A percentile compares a stretch with the other conserved stretches of the same genome.
These are phyloP conservation scores for Sebastes flavidus DNA, from an alignment of 2,797 vertebrate species.

Conservation along the genomic window DNA sequence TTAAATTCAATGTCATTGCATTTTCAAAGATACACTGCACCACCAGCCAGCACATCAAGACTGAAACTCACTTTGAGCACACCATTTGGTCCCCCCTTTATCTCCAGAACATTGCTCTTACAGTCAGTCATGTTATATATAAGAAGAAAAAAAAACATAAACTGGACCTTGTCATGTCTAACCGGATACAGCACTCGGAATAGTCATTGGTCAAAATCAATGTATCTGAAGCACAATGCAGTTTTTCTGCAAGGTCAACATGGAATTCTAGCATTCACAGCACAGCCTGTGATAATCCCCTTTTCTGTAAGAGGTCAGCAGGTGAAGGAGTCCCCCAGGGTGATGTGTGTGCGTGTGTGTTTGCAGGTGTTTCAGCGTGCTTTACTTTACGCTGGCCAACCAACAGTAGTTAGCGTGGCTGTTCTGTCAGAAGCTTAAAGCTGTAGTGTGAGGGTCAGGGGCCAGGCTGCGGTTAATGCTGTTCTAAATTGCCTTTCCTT, in stretches of 20 bases:
- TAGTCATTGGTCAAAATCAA: slow-evolving; percentile 1
- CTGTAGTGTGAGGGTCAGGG: slow-evolving; percentile 62
- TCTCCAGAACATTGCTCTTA: background rate
- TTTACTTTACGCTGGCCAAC: slow-evolving; percentile 30
- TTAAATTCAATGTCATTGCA: background rate
- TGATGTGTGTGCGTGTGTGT: slow-evolving; percentile 12
- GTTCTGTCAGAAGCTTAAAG: slow-evolving; percentile 54
- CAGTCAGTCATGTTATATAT: background rate
- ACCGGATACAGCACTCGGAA: background rate
- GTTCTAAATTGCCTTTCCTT: slow-evolving; percentile 77
- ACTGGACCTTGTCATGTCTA: background rate
- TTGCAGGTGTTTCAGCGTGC: slow-evolving; percentile 2
- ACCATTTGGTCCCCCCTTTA: background rate
- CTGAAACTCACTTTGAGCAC: background rate
- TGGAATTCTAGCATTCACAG: slow-evolving; percentile 52
- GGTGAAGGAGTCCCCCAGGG: slow-evolving; percentile 55
- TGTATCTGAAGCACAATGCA: slow-evolving; percentile 6
- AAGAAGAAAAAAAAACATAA: background rate
- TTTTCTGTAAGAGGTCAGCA: slow-evolving; percentile 58
- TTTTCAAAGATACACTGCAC: background rate
- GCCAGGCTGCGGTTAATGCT: slow-evolving; percentile 70
- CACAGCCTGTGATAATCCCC: slow-evolving; percentile 61
- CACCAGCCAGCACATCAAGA: background rate
- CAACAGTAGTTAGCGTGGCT: slow-evolving; percentile 33
- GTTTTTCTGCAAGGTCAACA: slow-evolving; percentile 57